Base-by-base conservation (phyloP, 1,140 invertebrate genomes). In the Drosophila tsacasi region DNA sequence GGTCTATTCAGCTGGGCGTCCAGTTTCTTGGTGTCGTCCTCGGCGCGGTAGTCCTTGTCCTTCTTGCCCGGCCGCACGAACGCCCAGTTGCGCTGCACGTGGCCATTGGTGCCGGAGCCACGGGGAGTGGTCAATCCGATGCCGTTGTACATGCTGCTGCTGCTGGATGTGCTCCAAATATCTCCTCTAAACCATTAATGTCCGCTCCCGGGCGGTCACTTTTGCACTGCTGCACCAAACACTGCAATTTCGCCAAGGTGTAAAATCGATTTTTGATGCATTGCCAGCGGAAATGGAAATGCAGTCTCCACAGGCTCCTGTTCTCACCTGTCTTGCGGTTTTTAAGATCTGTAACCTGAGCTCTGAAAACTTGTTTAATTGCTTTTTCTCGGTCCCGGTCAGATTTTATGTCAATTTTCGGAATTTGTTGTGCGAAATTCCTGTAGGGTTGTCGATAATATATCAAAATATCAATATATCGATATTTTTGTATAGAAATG, bases 81-180 rank as follows among this genome's bases (percentile, higher is more conserved):
- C 3, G 98, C 97, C 95, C 99, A 96, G 94, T 99, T 99, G 54
- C 98, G 94, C 93, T 98, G 97, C 10, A 99, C 98, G 94, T 99
- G 99, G 5, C 99, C 99, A 95, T 99, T 99, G 1, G 99, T 99
- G 52, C 99, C 99, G 69, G 98, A 99, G 37, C 99, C 99, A 81
- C 99, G 94, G 19, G 99, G 96, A 32, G 99, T 99, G 83, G 96
- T 95, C 72, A 99, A 94, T 72, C 99, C 99, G 91, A 99, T 99
- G 54, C 99, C 99, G 95, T 99, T 99, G 94, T 99, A 99, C 98
- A 99, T 99, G n/a, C n/a, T 81, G 21, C 21, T 79, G 9, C 30
- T 21, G 54, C 30, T 42, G 32, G 21, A 32, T 52, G 39, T 23
- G 27, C 42, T 67, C 46, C 35, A 19, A 12, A 35, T 30, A 35